Conservation (phyloP, 2,113 vertebrate species). For the Gopherus flavomarginatus region DNA sequence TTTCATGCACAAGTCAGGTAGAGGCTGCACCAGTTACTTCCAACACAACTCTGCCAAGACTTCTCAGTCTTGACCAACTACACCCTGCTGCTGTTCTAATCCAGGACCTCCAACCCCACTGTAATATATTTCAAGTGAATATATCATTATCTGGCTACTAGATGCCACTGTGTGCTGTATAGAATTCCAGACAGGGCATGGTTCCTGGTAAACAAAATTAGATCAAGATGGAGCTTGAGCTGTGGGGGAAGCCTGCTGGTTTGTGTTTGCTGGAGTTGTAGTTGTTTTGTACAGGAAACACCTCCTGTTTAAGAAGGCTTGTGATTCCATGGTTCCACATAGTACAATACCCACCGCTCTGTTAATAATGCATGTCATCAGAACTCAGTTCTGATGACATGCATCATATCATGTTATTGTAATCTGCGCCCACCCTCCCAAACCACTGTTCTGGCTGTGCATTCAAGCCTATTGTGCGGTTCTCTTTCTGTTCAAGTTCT, state of each 20-base stretch:
- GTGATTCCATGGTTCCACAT: background rate
- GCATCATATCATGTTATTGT: background rate
- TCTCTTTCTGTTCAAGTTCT: background rate
- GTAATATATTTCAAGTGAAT: background rate
- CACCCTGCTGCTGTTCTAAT: background rate
- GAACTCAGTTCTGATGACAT: background rate
- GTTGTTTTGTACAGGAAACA: background rate
- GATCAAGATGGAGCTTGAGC: background rate
- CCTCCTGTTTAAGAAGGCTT: background rate
- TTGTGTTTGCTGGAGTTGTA: background rate
- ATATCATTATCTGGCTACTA: background rate
- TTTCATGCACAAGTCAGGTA: fast-evolving
- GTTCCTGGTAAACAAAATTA: background rate
- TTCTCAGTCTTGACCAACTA: background rate
- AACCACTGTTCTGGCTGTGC: background rate
- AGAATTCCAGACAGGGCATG: background rate
- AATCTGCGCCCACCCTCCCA: background rate
- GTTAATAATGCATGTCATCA: too few relatives aligned
- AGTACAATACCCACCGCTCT: background rate
- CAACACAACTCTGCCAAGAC: background rate
- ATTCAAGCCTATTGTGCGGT: background rate
- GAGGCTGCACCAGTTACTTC: background rate
- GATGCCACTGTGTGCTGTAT: background rate
- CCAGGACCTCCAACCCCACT: background rate
- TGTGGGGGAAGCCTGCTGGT: background rate